Base-by-base conservation (phyloP, 2,797 vertebrate species). In the Hydrophis major region DNA sequence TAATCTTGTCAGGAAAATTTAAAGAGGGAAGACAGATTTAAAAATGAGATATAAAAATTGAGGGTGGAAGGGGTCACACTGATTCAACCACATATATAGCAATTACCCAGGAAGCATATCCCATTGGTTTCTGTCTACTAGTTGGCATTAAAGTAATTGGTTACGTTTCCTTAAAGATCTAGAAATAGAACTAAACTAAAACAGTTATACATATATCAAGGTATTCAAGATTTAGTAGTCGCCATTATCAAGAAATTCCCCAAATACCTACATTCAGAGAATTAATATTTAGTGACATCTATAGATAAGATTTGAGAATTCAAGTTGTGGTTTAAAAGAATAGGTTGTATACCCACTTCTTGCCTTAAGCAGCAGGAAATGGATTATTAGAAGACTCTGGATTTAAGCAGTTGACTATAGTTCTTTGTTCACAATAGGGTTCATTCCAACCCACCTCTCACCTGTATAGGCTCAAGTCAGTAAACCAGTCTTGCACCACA, bases 401-500 rank as follows among this genome's bases (percentile, higher is more conserved):
- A 27, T 5, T 69, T 78, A n/a, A 25, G 32, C 56, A 8, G 78
- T 50, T 86, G 42, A 16, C 53, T 42, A 13, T 0, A 66, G 11
- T 16, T 42, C 14, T 16, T 6, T 42, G 1, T n/a, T 69, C 4
- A 63, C 18, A 56, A 59, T 18, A 53, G 32, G 27, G 27, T 28
- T 25, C 1, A 1, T 22, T 61, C 37, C 27, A 25, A 20, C 2
- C 0, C 2, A 0, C 1, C 10, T 4, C 96, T 97, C 90, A 99
- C 99, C 98, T 98, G 97, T 99, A 99, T 13, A 99, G 95, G 93
- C 98, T 99, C 95, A 98, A 97, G 95, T 99, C 99, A 0, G 98
- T 99, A 96, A 99, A 99, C 98, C 98, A 99, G 96, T 99, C 99
- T 96, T 99, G 99, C 92, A 99, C 98, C 47, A 99, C 98, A 2